A percentile compares a stretch with the other conserved stretches of the same genome.
Evolutionary conservation across 2,113 vertebrate genomes (phyloP).

Genomic region (Thunnus thynnus): DNA sequence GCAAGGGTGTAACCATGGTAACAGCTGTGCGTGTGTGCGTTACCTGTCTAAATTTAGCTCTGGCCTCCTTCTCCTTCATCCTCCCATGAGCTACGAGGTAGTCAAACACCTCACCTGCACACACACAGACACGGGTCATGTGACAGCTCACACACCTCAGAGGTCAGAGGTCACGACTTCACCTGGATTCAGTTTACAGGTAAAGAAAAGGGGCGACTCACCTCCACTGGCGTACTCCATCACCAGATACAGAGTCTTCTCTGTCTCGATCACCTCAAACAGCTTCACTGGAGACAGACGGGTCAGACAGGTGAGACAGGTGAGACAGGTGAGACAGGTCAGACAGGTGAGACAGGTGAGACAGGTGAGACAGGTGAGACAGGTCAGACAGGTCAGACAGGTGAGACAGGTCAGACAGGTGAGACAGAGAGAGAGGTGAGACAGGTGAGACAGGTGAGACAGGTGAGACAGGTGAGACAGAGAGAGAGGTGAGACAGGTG

Average conservation of each 20-base stretch:
- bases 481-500: too few species aligned
- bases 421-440: too few species aligned
- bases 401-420: too few species aligned
- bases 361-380: too few species aligned
- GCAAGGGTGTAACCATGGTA: constrained; percentile 3
- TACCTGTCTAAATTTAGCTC: constrained; percentile 69
- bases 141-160: too few species aligned
- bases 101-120: constrained; percentile 66
- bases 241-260: constrained; percentile 64
- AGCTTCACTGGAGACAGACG: constrained; percentile 54
- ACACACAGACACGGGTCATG: not conserved
- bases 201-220: constrained; percentile 10
- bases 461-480: too few species aligned
- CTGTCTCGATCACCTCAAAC: constrained; percentile 62
- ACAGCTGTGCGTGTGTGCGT: constrained; percentile 1
- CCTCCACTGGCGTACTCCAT: constrained; percentile 70
- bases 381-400: too few species aligned
- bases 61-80: constrained; percentile 71
- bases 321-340: too few species aligned
- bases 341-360: too few species aligned
- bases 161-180: not conserved
- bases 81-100: constrained; percentile 68
- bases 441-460: too few species aligned
- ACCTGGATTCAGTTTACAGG: not conserved
- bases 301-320: not conserved